Percentiles rank a stretch among this genome's conserved stretches.
Conservation (phyloP, 2,113 vertebrate species). For the Pteruthius melanotis region DNA sequence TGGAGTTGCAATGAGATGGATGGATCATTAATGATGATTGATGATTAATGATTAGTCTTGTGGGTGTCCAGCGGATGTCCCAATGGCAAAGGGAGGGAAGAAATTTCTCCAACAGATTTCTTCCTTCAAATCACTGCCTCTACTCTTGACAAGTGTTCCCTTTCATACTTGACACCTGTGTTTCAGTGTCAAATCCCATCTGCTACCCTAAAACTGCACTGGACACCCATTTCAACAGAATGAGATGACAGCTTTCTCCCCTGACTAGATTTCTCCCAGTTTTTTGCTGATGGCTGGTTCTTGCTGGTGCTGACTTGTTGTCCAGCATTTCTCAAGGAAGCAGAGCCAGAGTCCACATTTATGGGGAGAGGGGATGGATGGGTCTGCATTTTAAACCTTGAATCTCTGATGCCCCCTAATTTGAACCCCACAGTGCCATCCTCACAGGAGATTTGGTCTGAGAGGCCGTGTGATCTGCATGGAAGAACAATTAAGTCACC, state of each 20-base stretch:
- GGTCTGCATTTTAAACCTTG: background rate
- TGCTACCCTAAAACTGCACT: background rate
- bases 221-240: background rate
- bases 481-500: background rate
- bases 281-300: background rate
- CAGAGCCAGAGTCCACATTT: background rate
- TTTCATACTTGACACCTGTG: background rate
- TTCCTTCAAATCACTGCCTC: background rate
- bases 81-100: background rate
- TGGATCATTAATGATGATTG: background rate
- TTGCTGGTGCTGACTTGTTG: background rate
- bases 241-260: background rate
- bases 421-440: background rate
- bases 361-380: background rate
- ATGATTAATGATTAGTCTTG: background rate
- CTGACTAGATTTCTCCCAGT: background rate
- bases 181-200: background rate
- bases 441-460: background rate
- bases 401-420: background rate
- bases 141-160: background rate
- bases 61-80: background rate
- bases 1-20: background rate
- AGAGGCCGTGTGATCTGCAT: background rate
- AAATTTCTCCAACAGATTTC: background rate
- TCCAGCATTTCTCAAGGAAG: background rate